Base-by-base conservation (phyloP, 2,888 invertebrate species). In the Boloria selene region DNA sequence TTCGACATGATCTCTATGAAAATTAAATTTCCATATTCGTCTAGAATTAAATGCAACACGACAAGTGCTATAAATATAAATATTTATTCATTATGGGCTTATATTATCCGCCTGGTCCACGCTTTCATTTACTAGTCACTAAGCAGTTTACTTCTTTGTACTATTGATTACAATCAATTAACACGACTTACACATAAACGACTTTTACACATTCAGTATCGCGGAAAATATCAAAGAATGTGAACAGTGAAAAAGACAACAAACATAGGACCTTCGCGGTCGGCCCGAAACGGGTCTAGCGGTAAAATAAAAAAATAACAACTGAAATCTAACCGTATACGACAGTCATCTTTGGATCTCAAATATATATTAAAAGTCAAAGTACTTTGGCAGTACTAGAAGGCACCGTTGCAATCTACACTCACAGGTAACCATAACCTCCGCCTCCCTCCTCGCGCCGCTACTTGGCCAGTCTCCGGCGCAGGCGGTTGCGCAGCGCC, bases 21-120 rank as follows among this genome's bases (percentile, higher is more conserved):
- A 84, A 88, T 87, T 79, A 80, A 75, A 87, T 85, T 88, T 85
- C 82, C 87, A 81, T 76, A 82, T 81, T 81, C 73, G 78, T 80
- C 82, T 83, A 81, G 72, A 78, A 79, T 83, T 88, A 89, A 90
- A 90, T 88, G 90, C 89, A 87, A 81, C 78, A 80, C 75, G 79
- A 83, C 79, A 83, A 81, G 82, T 80, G 82, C 81, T 86, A 85
- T 79, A 82, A 83, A 86, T 85, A 86, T 84, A 89, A 86, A 87
- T 87, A 88, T 88, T 81, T 83, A 87, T 83, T 82, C 10, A 38
- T 38, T 7, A 38, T 83, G 85, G 82, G 83, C 87, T 85, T 84
- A 81, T 81, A 81, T 79, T 77, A 80, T 83, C 81, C 81, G 85
- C 84, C 82, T 88, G 91, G 91, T 91, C 91, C 90, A 82, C 90